Evolutionary conservation across 2,888 invertebrate genomes (phyloP), one percentile per base, ranked within the genome.

Genomic region (Dicroscelio sp.): DNA sequence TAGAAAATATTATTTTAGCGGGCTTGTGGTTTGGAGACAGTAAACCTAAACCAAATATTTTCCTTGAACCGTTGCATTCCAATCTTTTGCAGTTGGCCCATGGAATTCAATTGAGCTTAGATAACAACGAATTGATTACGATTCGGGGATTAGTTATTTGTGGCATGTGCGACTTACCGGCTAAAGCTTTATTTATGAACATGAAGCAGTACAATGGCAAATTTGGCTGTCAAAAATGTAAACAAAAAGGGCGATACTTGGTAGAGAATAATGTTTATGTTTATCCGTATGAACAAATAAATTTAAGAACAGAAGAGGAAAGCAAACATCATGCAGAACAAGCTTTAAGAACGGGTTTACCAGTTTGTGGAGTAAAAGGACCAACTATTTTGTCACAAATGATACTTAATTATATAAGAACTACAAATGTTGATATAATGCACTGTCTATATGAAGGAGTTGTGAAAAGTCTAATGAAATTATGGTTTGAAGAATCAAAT

Each of bases 171-270:
- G 75, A 75, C 27, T 55, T 55, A n/a, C 69, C 78, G 43, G 79
- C 85, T 4, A 85, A 78, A 71, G 85, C 85, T 35, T 12, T 43
- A 10, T 85, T 89, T 23, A 30, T 84, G 2, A 85, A 89, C 23
- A 85, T 89, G 85, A 85, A 67, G 10, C 86, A 89, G 31, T 86
- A 27, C 23, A 79, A 79, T 30, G 71, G 65, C 4, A 1, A 20
- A 33, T 65, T 33, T 20, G 65, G 65, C 5, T 65, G 65, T 31
- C 65, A 84, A 55, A 69, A 48, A 31, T 75, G 76, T 33, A 31
- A 75, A 31, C 20, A n/a, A 55, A 43, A 58, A 67, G 67, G 69
- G 27, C 17, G 14, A 8, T n/a, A n/a, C n/a, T n/a, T n/a, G n/a
- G 20, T 3, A 1, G 17, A 5, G 23, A 35, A 58, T n/a, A 27